Evolutionary conservation across 2,113 vertebrate species (phyloP), one percentile per base, ranked within the genome.

Genomic region (Oncorhynchus nerka): DNA sequence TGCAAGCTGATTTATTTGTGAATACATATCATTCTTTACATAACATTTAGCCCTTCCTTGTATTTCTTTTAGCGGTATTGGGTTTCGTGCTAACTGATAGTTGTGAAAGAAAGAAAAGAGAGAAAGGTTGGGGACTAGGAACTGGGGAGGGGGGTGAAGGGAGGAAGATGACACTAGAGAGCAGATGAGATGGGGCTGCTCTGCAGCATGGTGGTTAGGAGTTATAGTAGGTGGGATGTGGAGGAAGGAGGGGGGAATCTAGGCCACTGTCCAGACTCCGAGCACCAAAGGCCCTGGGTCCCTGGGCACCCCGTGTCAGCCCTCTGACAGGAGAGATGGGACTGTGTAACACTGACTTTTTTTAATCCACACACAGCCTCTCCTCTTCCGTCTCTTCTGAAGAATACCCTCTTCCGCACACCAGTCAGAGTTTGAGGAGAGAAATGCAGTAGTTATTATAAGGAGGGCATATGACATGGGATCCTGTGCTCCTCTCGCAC

Each of bases 381-480:
- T 73, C 86, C 74, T 81, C 79, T 74, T 57, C 24, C 45, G 24
- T 86, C 89, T 89, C 86, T 88, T 92, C 90, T 89, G 87, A 92
- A 92, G 90, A 92, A 91, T 86, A 88, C 77, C 81, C 85, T 75
- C 39, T 57, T 39, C 62, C 34, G 32, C 64, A 28, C 89, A 87
- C 84, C 89, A 92, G 89, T 91, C 92, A 90, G 89, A 90, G 89
- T 91, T 92, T 91, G 91, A 92, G 90, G 86, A 88, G 87, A 92
- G 90, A 85, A 91, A 92, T 91, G 90, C 89, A 80, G 90, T 93
- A 88, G 91, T 93, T 93, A 92, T 90, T 89, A 91, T 90, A 93
- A 93, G 90, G 92, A 93, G 92, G 91, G 90, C 92, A 92, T 89
- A 86, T 93, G 91, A 91, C 91, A 88, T 90, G 92, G 92, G 91